Base-by-base conservation (phyloP, 1,140 invertebrate species). In the Pectinophora gossypiella region DNA sequence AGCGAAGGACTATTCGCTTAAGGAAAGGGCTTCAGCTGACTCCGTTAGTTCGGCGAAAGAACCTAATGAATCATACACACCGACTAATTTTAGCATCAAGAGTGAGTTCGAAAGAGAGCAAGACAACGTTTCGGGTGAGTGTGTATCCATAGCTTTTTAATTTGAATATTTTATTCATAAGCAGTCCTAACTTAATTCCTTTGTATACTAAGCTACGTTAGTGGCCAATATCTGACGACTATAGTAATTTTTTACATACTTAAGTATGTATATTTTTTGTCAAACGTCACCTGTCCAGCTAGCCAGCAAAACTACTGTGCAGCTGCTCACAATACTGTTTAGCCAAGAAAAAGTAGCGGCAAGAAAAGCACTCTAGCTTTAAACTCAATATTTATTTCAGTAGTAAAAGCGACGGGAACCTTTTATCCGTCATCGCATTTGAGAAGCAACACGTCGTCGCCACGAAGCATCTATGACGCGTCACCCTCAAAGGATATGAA, bases 351-450 rank as follows among this genome's bases (percentile, higher is more conserved):
- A n/a, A n/a, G n/a, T n/a, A n/a, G n/a, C n/a, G n/a, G n/a, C n/a
- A n/a, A n/a, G n/a, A n/a, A n/a, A n/a, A n/a, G n/a, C n/a, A n/a
- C n/a, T n/a, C n/a, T n/a, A 59, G 56, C 51, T 22, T 40, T 16
- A 60, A 36, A 47, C 49, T 46, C 56, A 48, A 56, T 69, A 35
- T 91, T 91, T 82, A 89, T 93, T 92, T 85, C 92, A 95, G 94
- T 96, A 90, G 95, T 97, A 89, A 97, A 95, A 92, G 95, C 96
- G 85, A 92, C 94, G 72, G 96, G 96, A 83, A 97, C 95, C 85
- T 97, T 95, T 91, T 97, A 95, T 89, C 96, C 96, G 71, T 91
- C 96, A 65, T 95, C 95, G 73, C 94, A 94, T 85, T 91, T 94
- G 81, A 83, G 76, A 59, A 79, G 79, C 61, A 79, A 84, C 38